A percentile compares a stretch with the other conserved stretches of the same genome.
phyloP scores from a whole-genome alignment of 2,888 invertebrate genomes.

The Chymomyza caudatula region DNA sequence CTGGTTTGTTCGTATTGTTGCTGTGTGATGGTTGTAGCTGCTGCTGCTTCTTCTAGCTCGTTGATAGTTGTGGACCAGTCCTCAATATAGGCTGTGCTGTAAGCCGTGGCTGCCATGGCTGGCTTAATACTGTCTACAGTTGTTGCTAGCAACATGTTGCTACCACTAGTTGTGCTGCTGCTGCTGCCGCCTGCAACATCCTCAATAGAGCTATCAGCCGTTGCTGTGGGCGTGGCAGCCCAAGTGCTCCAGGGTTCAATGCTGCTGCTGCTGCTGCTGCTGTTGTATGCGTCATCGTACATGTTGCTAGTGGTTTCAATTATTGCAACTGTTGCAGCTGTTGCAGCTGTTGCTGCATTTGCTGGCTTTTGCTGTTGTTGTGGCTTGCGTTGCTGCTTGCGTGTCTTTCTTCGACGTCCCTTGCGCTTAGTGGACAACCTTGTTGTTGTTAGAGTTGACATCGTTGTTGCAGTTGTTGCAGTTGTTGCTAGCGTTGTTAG shows the following conservation, averaged over 20 bases:
- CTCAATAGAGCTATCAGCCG: slow-evolving; percentile 47
- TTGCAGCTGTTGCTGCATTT: slow-evolving; percentile 12
- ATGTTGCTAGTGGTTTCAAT: slow-evolving; percentile 7
- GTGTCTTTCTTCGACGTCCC: slow-evolving; percentile 71
- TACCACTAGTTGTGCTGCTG: slow-evolving; percentile 25
- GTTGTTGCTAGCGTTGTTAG: slow-evolving; percentile 22
- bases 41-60: slow-evolving; percentile 49
- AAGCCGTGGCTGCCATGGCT: slow-evolving; percentile 28
- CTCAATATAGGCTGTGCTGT: slow-evolving; percentile 41
- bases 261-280: slow-evolving; percentile 39
- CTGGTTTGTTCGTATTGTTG: slow-evolving; percentile 6
- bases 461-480: slow-evolving; percentile 41
- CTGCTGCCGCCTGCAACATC: slow-evolving; percentile 28
- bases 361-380: neutral
- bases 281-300: slow-evolving; percentile 5
- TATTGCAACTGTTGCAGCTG: slow-evolving; percentile 14
- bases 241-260: slow-evolving; percentile 56
- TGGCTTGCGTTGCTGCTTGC: slow-evolving; percentile 25
- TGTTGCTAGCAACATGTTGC: slow-evolving; percentile 46
- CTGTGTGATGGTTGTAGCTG: slow-evolving; percentile 10
- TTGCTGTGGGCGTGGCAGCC: slow-evolving; percentile 50
- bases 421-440: slow-evolving; percentile 68
- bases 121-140: slow-evolving; percentile 61
- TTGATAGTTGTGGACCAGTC: slow-evolving; percentile 54
- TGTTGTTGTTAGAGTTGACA: slow-evolving; percentile 49